These are phyloP conservation scores for Microhierax caerulescens DNA, from an alignment of 2,797 vertebrate species.

Conservation along the genomic window DNA sequence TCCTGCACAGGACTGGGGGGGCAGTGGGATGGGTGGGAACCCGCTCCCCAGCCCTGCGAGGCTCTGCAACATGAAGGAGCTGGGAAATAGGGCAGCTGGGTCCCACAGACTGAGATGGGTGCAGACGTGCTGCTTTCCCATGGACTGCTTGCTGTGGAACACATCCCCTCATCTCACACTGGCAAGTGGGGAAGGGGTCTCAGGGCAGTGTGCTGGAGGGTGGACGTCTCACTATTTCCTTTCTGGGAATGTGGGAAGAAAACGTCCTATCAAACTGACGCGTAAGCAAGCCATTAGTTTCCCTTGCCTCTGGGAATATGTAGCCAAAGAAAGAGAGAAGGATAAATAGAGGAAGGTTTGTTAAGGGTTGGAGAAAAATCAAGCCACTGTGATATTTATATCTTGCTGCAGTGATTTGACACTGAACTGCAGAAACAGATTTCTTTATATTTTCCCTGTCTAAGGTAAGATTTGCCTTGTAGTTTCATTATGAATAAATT, in stretches of 20 bases:
- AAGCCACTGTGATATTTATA: neutral
- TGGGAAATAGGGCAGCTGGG: neutral
- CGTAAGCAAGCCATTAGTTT: neutral
- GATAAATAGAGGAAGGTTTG: neutral
- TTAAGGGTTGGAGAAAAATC: neutral
- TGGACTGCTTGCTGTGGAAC: neutral
- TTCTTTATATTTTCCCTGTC: neutral
- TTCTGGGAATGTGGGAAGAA: neutral
- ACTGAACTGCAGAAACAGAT: neutral
- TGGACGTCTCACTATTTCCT: neutral
- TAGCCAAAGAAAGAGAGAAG: neutral
- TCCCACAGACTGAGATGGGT: neutral
- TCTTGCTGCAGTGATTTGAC: neutral
- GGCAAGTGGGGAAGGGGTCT: neutral
- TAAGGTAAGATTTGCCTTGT: neutral
- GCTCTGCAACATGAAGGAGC: neutral
- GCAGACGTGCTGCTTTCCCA: neutral
- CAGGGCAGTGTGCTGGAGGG: rapidly evolving
- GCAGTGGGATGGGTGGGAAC: neutral
- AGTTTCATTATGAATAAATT: neutral
- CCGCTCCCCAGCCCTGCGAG: neutral
- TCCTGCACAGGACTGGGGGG: neutral
- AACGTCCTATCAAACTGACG: neutral
- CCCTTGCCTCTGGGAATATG: neutral
- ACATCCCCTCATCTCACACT: rapidly evolving